These are phyloP conservation scores for Neotragus pygmaeus DNA, from an alignment of 2,113 vertebrate species.

Conservation along the genomic window DNA sequence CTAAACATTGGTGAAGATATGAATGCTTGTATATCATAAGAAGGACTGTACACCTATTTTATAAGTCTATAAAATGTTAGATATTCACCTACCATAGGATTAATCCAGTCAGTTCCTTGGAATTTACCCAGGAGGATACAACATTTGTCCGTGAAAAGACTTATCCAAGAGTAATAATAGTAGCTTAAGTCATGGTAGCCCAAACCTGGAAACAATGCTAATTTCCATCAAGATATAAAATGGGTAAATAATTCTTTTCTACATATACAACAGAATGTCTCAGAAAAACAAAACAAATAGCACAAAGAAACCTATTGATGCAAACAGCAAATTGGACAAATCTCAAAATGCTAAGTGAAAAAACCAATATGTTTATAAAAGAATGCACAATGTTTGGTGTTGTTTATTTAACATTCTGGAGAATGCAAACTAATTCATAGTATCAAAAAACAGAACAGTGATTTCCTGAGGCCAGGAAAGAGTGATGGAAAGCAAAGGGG, in stretches of 20 bases:
- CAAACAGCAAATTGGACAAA: background rate
- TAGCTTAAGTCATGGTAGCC: background rate
- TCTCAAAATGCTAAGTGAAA: background rate
- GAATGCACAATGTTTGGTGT: background rate
- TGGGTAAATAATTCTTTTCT: background rate
- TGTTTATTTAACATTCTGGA: background rate
- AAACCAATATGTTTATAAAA: background rate
- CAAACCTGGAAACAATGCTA: background rate
- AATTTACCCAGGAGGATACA: background rate
- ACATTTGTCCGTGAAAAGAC: background rate
- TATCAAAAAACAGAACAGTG: background rate
- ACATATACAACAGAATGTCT: background rate
- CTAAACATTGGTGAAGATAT: background rate
- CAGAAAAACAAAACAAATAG: background rate
- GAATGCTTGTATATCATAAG: background rate
- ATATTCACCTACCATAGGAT: background rate
- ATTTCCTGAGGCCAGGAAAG: background rate
- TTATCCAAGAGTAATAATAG: background rate
- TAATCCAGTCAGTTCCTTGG: background rate
- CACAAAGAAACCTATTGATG: background rate
- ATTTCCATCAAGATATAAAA: background rate
- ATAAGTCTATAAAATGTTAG: background rate
- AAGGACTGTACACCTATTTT: background rate
- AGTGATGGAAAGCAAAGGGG: background rate
- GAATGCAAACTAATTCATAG: background rate